Conservation (phyloP, 2,113 vertebrate species). For the Pterocles gutturalis region DNA sequence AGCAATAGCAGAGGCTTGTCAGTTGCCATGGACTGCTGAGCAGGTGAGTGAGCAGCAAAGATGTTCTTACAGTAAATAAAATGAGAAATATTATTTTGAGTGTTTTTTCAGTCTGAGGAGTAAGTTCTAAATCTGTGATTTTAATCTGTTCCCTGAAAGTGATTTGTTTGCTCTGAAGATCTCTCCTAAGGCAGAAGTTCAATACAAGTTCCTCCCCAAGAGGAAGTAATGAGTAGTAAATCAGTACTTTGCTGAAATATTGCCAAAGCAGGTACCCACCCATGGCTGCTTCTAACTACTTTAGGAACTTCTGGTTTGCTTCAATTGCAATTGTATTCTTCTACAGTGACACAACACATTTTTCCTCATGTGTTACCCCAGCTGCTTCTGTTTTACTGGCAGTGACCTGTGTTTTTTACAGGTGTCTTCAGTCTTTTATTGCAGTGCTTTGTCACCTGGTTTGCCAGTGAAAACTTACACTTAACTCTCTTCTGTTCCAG, state of each 20-base stretch:
- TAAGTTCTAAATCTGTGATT: neutral
- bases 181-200: neutral
- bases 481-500: slow-evolving; percentile 69
- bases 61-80: neutral
- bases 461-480: neutral
- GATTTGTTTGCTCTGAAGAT: neutral
- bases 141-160: neutral
- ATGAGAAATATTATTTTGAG: neutral
- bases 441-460: neutral
- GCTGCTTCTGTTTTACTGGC: neutral
- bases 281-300: neutral
- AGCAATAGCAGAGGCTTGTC: slow-evolving; percentile 90
- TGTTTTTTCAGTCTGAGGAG: neutral
- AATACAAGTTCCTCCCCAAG: neutral
- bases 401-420: neutral
- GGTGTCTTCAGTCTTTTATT: neutral
- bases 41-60: slow-evolving; percentile 80
- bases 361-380: neutral
- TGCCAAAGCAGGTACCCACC: neutral
- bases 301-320: neutral
- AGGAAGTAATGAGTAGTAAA: neutral
- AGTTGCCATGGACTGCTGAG: slow-evolving; percentile 95
- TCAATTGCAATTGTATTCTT: neutral
- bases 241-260: neutral
- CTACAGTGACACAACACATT: neutral